phyloP scores from a whole-genome alignment of 1,140 invertebrate species.

The Heliconius eleuchia region DNA sequence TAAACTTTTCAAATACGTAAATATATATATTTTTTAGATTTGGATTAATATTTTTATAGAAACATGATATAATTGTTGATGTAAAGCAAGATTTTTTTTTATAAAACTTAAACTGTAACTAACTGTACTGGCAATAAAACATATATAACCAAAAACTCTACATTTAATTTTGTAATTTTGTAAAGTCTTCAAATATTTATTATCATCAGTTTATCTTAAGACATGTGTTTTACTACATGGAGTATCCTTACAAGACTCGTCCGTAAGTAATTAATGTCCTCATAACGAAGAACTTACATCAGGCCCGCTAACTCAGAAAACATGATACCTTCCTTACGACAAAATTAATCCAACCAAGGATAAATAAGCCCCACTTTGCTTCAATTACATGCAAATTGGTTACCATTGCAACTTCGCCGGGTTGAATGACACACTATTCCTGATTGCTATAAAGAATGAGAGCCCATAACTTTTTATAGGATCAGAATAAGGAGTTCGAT shows the following conservation, averaged over 20 bases:
- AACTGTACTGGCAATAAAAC: no score
- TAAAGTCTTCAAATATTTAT: background rate
- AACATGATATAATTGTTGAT: no score
- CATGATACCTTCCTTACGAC: conserved; percentile 25
- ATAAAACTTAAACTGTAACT: no score
- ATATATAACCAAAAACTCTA: background rate
- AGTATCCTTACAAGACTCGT: background rate
- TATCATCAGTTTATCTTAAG: background rate
- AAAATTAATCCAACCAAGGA: conserved; percentile 28
- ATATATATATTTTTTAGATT: no score
- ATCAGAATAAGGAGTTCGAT: conserved; percentile 31
- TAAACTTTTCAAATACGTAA: background rate
- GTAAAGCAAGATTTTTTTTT: no score
- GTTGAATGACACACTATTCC: conserved; percentile 34
- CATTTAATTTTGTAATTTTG: background rate
- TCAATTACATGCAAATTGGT: conserved; percentile 56
- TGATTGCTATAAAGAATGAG: conserved; percentile 26
- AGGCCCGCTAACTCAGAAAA: conserved; percentile 24
- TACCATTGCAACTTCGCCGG: conserved; percentile 33
- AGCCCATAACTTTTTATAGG: conserved; percentile 22
- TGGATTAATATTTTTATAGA: no score
- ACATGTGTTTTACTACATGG: background rate
- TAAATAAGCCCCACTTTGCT: conserved; percentile 37
- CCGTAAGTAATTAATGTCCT: conserved; percentile 17
- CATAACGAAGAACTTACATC: conserved; percentile 23